Evolutionary conservation across 2,797 vertebrate genomes (phyloP).

Genomic region (Onychomys arenicola): DNA sequence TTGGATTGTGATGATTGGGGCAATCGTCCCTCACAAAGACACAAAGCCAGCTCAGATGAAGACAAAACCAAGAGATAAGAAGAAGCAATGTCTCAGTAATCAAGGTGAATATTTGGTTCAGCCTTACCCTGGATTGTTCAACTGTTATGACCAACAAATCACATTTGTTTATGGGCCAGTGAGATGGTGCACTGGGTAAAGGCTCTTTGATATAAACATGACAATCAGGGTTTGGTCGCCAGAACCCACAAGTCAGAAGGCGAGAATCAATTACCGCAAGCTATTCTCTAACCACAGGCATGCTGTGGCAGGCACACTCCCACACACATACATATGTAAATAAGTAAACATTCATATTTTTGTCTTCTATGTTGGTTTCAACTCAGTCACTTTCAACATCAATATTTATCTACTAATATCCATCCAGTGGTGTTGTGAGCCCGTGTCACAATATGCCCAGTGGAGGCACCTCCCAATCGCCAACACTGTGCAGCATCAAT

Average conservation of each 20-base stretch:
- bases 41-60: background rate
- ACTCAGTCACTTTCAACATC: conserved; percentile 5
- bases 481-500: background rate
- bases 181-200: background rate
- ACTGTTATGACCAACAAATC: background rate
- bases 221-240: background rate
- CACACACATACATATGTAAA: no score
- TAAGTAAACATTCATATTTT: background rate
- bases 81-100: background rate
- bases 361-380: background rate
- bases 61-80: background rate
- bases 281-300: background rate
- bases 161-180: background rate
- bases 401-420: background rate
- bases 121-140: background rate
- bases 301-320: no score
- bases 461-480: background rate
- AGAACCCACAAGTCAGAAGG: background rate
- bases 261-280: background rate
- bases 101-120: conserved; percentile 15
- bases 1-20: background rate
- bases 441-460: background rate
- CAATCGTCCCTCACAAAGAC: background rate
- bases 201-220: background rate
- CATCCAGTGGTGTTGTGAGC: background rate